Evolutionary conservation across 2,797 vertebrate species (phyloP).

Genomic region (Ctenopoma kingsleyae): DNA sequence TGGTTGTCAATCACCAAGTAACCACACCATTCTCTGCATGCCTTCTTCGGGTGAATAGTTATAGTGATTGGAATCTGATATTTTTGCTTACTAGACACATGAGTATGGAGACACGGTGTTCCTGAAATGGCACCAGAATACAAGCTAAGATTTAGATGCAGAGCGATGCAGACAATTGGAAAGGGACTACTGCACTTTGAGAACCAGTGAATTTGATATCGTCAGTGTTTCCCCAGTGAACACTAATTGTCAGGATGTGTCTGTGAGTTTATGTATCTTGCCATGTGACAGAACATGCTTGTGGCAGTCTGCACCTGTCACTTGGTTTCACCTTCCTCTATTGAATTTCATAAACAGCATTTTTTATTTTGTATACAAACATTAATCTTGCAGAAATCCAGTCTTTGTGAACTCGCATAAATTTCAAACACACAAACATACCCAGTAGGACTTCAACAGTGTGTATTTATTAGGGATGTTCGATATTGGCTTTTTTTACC

Average conservation of each 20-base stretch:
- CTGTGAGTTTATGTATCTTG: neutral
- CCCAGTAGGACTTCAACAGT: no score
- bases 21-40: neutral
- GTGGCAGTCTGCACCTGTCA: conserved; percentile 30
- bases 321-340: conserved; percentile 10
- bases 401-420: no score
- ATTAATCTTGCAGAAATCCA: neutral
- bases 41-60: neutral
- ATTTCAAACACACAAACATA: no score
- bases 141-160: neutral
- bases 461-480: no score
- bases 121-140: conserved; percentile 13
- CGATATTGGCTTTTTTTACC: no score
- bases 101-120: conserved; percentile 21
- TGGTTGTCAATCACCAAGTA: conserved; percentile 2
- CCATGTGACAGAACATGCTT: conserved; percentile 3
- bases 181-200: neutral
- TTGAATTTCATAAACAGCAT: conserved; percentile 31
- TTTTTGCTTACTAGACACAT: conserved; percentile 3
- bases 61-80: conserved; percentile 14
- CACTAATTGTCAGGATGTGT: conserved; percentile 1
- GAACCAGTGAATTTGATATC: conserved; percentile 28
- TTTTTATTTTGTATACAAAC: neutral
- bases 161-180: conserved; percentile 3
- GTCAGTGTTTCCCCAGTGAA: conserved; percentile 10